Base-by-base conservation (phyloP, 2,113 vertebrate genomes). In the Hippoglossus stenolepis region DNA sequence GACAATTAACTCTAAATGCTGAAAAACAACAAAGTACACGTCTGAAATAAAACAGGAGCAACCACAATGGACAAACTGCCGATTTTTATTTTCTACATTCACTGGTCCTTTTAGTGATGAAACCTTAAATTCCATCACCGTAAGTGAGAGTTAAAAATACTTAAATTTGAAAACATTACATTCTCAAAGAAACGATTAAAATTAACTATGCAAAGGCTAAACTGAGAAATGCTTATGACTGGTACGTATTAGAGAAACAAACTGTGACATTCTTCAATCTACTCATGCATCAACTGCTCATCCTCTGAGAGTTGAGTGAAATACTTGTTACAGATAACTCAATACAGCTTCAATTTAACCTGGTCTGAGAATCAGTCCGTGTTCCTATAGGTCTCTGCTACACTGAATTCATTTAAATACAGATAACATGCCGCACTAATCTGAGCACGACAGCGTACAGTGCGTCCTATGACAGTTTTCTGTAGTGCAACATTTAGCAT, bases 61-160 rank as follows among this genome's bases (percentile, higher is more conserved):
- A 28, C n/a, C 6, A 14, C 18, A 6, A 18, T 1, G 24, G 17
- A 43, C 6, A 51, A 68, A 58, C 38, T 12, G 4, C 23, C 38
- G 24, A n/a, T 54, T 60, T 80, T 77, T 81, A 80, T 73, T 85
- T 76, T 56, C 66, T 65, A 74, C 75, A 77, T 82, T 82, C 69
- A 35, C 77, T 66, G 73, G 72, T 86, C 69, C 61, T 73, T 61
- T 70, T 28, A 40, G 20, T 71, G 43, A 47, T 23, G 38, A 49
- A 31, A 31, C 47, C 26, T 38, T 2, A 64, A 73, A 65, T 38
- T 17, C 10, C 5, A 56, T 38, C 5, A 47, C 20, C 14, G 24
- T 14, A 73, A 60, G 20, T n/a, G 2, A 43, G 17, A 21, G n/a
- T 56, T 15, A 40, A 59, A 0, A 43, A 24, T 23, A 24, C 35